Base-by-base conservation (phyloP, 1,140 invertebrate species). In the Lordiphosa mommai region DNA sequence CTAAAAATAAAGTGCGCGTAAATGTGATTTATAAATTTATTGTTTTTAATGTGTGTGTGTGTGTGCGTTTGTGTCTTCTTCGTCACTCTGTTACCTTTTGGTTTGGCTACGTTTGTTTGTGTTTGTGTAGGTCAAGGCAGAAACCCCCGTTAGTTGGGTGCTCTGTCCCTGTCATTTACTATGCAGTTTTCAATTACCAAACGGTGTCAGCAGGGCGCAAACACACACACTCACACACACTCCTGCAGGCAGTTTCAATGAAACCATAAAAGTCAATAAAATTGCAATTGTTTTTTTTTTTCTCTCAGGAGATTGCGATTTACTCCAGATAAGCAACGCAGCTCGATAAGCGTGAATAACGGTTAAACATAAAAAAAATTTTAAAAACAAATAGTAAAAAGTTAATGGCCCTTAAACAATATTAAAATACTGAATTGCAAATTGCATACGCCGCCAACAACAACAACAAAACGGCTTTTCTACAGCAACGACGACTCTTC, bases 401-500 rank as follows among this genome's bases (percentile, higher is more conserved):
- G 8, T 27, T 23, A 30, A 48, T 36, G 48, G 12, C 20, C 20
- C 20, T 23, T 30, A 47, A 16, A 17, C 12, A 27, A 57, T 9
- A 14, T 46, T 14, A 20, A 29, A 33, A 32, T n/a, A n/a, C n/a
- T n/a, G 4, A 23, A 44, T 30, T 58, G 20, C 37, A 29, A 29
- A 29, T 41, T 61, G 61, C 43, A 66, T 27, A 41, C 29, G 20
- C 16, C 48, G 57, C 82, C 57, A 41, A 44, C 61, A 80, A 74
- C 20, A 60, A 80, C 57, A 41, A 44, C 61, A 80, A 74, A 59
- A 82, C 77, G 76, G 76, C 76, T 56, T 82, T 84, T 56, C 58
- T 82, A 67, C 76, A 70, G 67, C 76, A 82, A 33, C 77, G 77
- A 41, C 76, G 76, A 46, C 61, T 82, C 27, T 77, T 76, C 40